Evolutionary conservation across 2,113 vertebrate genomes (phyloP), one percentile per base, ranked within the genome.

Genomic region (Synchiropus splendidus): DNA sequence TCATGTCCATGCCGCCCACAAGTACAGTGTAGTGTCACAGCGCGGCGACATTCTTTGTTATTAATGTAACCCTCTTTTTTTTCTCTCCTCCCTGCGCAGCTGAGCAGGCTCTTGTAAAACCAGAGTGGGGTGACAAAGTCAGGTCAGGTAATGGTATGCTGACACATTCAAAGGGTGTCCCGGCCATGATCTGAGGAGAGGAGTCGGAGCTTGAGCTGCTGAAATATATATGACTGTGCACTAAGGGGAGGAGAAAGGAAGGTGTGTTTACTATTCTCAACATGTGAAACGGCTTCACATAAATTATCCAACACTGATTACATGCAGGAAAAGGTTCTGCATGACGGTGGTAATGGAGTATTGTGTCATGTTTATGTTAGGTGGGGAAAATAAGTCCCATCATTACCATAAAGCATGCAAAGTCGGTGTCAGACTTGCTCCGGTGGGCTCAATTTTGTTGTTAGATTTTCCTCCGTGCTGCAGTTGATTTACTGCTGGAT

Each of bases 401-500:
- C 58, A 58, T 64, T 65, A 59, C 50, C 49, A 48, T 48, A 45
- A 38, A 74, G 64, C 66, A 38, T 55, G 39, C 32, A 31, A 49
- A 52, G 45, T 55, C 46, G 37, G 11, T 18, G 46, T 48, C 61
- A 42, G 54, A 49, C 45, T 15, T 14, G 40, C 31, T 71, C 64
- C 58, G 39, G 32, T 45, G 72, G 72, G 74, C 73, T 55, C 36
- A 39, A 41, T 70, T 71, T 67, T 59, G 34, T 41, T 51, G 64
- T 55, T 66, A 45, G 59, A 61, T 57, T 61, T 72, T 61, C 63
- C 42, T 54, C 45, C 32, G 37, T 16, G 39, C 62, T 42, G 12
- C 37, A 61, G 45, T 53, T 78, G 71, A 73, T 76, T 67, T 72
- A 74, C 51, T 49, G 65, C 45, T 60, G 15, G 18, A 42, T 43